Percentiles rank a stretch among this genome's conserved stretches.
Evolutionary conservation across 2,888 invertebrate genomes (phyloP).

Genomic region (Gymnoscelis rufifasciata): DNA sequence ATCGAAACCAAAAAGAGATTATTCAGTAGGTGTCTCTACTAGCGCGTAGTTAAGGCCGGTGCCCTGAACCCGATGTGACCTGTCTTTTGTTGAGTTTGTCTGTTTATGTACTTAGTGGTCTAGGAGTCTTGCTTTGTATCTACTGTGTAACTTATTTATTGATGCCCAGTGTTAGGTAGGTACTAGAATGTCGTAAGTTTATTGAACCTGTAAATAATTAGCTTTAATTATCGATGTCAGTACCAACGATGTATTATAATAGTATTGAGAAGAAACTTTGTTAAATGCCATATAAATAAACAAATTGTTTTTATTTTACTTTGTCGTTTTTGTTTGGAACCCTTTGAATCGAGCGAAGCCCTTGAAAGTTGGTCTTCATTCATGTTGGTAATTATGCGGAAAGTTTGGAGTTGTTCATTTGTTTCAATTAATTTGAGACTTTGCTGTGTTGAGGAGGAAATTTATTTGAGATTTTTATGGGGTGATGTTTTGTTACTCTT

Average conservation of each 20-base stretch:
- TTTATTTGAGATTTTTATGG: not conserved
- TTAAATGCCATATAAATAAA: constrained; percentile 75
- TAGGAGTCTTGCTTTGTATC: constrained; percentile 39
- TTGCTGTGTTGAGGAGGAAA: constrained; percentile 5
- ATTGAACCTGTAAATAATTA: constrained; percentile 67
- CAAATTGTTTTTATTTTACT: constrained; percentile 74
- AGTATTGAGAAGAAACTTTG: constrained; percentile 58
- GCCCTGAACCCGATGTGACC: constrained; percentile 31
- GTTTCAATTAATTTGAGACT: constrained; percentile 9
- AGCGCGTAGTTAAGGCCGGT: constrained; percentile 50
- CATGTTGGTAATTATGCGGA: constrained; percentile 4
- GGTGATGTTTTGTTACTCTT: not conserved
- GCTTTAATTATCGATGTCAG: constrained; percentile 62
- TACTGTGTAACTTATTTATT: constrained; percentile 67
- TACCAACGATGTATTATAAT: constrained; percentile 75
- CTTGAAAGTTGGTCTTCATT: constrained; percentile 6
- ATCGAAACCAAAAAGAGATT: constrained; percentile 78
- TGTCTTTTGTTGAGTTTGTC: constrained; percentile 60
- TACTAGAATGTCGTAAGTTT: constrained; percentile 61
- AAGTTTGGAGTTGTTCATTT: constrained; percentile 14
- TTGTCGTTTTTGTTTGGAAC: constrained; percentile 34
- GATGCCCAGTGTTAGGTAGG: constrained; percentile 47
- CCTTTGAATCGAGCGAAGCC: constrained; percentile 9
- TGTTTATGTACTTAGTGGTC: constrained; percentile 40
- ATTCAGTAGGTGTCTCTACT: constrained; percentile 59